A percentile compares a stretch with the other conserved stretches of the same genome.
Conservation (phyloP, 2,888 invertebrate species). For the Eudasyphora cyanicolor region DNA sequence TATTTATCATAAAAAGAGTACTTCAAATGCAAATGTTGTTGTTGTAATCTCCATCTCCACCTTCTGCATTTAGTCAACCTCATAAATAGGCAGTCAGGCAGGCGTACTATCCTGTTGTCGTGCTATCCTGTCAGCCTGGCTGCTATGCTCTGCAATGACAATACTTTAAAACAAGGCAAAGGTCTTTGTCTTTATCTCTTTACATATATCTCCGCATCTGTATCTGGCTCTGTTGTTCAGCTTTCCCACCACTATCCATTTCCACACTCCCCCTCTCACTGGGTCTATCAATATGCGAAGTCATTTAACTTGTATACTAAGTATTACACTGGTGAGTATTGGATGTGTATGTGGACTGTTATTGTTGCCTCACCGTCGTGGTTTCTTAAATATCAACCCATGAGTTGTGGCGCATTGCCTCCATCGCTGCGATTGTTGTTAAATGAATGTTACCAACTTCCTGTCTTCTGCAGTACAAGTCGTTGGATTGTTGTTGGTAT, state of each 20-base stretch:
- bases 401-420: constrained; percentile 23
- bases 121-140: too few species aligned
- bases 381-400: constrained; percentile 15
- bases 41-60: neutral
- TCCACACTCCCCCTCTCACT: neutral
- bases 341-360: constrained; percentile 2
- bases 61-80: neutral
- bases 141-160: neutral
- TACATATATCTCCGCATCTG: too few species aligned
- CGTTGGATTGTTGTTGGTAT: neutral
- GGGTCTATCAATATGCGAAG: neutral
- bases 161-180: constrained; percentile 33
- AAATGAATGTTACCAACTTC: constrained; percentile 60
- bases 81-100: neutral
- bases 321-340: neutral
- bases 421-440: constrained; percentile 16
- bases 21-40: neutral
- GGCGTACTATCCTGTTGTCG: neutral
- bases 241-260: neutral
- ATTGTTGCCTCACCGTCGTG: neutral
- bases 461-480: constrained; percentile 57
- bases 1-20: neutral
- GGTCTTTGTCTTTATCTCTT: constrained; percentile 29
- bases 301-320: constrained; percentile 51
- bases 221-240: neutral